phyloP scores from a whole-genome alignment of 2,113 vertebrate genomes.

The Oncorhynchus masou region DNA sequence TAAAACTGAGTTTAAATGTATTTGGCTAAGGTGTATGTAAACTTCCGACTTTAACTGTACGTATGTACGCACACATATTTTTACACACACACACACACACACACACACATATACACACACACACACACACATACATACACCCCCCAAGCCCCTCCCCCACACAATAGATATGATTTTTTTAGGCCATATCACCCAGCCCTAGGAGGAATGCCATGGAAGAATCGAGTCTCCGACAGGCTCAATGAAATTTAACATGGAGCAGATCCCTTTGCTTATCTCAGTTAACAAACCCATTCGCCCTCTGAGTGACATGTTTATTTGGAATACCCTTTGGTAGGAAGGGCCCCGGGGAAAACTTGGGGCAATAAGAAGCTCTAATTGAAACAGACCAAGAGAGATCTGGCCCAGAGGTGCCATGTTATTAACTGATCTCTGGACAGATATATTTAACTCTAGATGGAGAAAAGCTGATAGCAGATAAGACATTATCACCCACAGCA shows the following conservation, averaged over 20 bases:
- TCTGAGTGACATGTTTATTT: background rate
- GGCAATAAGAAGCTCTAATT: slow-evolving; percentile 14
- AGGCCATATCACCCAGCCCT: no score
- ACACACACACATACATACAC: no score
- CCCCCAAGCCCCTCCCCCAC: no score
- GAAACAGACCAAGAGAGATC: slow-evolving; percentile 22
- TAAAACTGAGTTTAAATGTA: no score
- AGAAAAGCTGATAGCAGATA: background rate
- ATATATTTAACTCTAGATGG: slow-evolving; percentile 1
- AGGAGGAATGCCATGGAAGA: slow-evolving; percentile 21
- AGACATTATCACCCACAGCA: slow-evolving; percentile 4
- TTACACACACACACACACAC: no score
- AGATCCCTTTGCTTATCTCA: slow-evolving; percentile 25
- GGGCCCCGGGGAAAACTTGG: slow-evolving; percentile 13
- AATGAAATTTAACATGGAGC: background rate
- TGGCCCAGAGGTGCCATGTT: background rate
- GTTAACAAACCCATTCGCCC: slow-evolving; percentile 29
- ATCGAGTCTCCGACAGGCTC: slow-evolving; percentile 11
- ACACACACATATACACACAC: no score
- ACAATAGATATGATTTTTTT: no score
- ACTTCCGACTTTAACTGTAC: no score
- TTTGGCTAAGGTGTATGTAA: no score
- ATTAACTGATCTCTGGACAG: slow-evolving; percentile 32
- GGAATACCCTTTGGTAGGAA: background rate
- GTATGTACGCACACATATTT: no score